Evolutionary conservation across 2,888 invertebrate genomes (phyloP), one percentile per base, ranked within the genome.

Genomic region (Gerosis bhagava): DNA sequence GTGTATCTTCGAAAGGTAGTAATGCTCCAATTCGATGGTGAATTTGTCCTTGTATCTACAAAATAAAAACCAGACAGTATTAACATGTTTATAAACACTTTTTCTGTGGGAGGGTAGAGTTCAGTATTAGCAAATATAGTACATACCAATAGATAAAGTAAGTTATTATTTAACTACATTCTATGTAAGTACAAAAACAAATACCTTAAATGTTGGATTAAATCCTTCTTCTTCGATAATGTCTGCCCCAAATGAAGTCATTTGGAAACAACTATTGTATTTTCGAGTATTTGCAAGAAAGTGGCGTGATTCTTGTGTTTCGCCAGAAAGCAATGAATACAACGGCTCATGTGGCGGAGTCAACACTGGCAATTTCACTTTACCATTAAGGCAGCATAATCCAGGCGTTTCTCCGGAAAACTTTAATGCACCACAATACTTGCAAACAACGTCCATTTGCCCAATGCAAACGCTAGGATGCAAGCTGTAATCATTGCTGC

Each of bases 11-110:
- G 1, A 55, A 0, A 54, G 57, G 59, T 57, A 10, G 55, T 4
- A 62, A 53, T 56, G 57, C 54, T 58, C 57, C 61, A 55, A 62
- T 59, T 19, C 52, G 53, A 58, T 59, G 60, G 40, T 57, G 56
- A 28, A 54, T 56, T 55, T 62, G 19, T 19, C 53, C 6, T 19
- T 19, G 19, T 19, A 19, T 5, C 19, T 6, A 19, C 19, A 19
- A 19, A n/a, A n/a, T n/a, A n/a, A n/a, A n/a, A n/a, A n/a, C n/a
- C n/a, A n/a, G n/a, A n/a, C n/a, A n/a, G n/a, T n/a, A n/a, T n/a
- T n/a, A n/a, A n/a, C n/a, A n/a, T n/a, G n/a, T 21, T 34, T 35
- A 39, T 7, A 28, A 28, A 19, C 39, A 40, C 40, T 29, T 40
- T 40, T 40, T 37, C n/a, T 26, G 5, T 12, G n/a, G n/a, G n/a